Conservation (phyloP, 1,140 invertebrate genomes). For the Drosophila ananassae region DNA sequence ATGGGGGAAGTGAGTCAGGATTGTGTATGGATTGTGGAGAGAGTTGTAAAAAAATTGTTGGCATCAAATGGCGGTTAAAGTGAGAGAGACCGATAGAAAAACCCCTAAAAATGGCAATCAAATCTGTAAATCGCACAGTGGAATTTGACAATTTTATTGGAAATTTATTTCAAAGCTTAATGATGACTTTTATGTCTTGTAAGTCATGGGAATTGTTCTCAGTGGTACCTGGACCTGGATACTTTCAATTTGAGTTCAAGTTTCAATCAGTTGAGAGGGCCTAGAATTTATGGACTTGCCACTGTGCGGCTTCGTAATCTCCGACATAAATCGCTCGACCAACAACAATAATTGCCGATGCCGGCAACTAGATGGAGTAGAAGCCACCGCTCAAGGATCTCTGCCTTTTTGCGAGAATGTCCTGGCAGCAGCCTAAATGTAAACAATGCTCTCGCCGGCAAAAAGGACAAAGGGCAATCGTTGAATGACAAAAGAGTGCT, state of each 20-base stretch:
- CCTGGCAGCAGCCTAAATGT: slow-evolving; percentile 42
- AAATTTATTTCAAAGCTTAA: slow-evolving; percentile 13
- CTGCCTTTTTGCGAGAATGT: neutral
- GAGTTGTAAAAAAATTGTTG: slow-evolving; percentile 40
- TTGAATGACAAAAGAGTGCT: slow-evolving; percentile 78
- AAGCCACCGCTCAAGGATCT: neutral
- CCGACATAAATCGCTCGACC: slow-evolving; percentile 59
- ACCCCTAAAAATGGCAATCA: slow-evolving; percentile 25
- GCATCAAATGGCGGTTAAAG: slow-evolving; percentile 9
- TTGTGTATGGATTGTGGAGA: slow-evolving; percentile 13
- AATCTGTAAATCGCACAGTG: slow-evolving; percentile 36
- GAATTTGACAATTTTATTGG: slow-evolving; percentile 44
- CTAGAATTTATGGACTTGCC: slow-evolving; percentile 34
- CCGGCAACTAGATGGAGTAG: slow-evolving; percentile 22
- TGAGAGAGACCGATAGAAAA: neutral
- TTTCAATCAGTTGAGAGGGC: slow-evolving; percentile 14
- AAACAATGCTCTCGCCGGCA: slow-evolving; percentile 52
- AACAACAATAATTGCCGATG: slow-evolving; percentile 65
- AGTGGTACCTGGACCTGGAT: neutral
- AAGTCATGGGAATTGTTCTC: neutral
- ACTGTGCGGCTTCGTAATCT: slow-evolving; percentile 59
- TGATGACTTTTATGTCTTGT: no score
- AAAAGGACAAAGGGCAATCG: slow-evolving; percentile 74
- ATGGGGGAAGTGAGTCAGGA: neutral
- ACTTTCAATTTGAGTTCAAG: slow-evolving; percentile 11